These are phyloP conservation scores for Heliconius himera DNA, from an alignment of 1,140 invertebrate species.

Conservation along the genomic window DNA sequence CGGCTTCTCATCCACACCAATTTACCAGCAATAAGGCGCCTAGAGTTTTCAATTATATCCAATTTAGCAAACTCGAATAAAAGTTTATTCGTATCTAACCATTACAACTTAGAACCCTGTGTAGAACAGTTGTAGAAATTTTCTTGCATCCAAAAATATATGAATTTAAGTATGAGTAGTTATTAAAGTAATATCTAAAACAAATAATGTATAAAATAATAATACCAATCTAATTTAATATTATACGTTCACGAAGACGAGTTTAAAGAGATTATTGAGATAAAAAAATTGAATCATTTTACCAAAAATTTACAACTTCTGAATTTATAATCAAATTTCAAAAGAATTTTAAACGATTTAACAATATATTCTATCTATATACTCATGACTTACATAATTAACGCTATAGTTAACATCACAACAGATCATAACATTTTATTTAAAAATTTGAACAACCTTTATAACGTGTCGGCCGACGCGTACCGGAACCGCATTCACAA, in stretches of 20 bases:
- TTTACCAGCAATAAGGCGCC: slow-evolving; percentile 53
- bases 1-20: slow-evolving; percentile 47
- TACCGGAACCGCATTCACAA: slow-evolving; percentile 39
- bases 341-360: too few relatives aligned
- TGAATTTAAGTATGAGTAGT: too few relatives aligned
- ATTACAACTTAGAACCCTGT: slow-evolving; percentile 2
- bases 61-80: slow-evolving; percentile 78
- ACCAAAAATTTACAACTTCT: too few relatives aligned
- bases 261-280: too few relatives aligned
- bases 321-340: too few relatives aligned
- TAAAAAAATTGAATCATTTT: too few relatives aligned
- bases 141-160: background rate
- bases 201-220: too few relatives aligned
- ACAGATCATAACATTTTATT: background rate
- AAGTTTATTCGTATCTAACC: slow-evolving; percentile 71
- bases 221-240: too few relatives aligned
- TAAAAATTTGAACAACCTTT: background rate
- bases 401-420: background rate
- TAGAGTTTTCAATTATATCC: slow-evolving; percentile 79
- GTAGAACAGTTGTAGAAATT: background rate
- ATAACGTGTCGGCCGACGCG: slow-evolving; percentile 32
- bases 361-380: too few relatives aligned
- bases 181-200: too few relatives aligned
- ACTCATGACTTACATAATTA: too few relatives aligned
- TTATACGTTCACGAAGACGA: too few relatives aligned